A percentile compares a stretch with the other conserved stretches of the same genome.
Evolutionary conservation across 2,113 vertebrate genomes (phyloP).

Genomic region (Pagrus major): DNA sequence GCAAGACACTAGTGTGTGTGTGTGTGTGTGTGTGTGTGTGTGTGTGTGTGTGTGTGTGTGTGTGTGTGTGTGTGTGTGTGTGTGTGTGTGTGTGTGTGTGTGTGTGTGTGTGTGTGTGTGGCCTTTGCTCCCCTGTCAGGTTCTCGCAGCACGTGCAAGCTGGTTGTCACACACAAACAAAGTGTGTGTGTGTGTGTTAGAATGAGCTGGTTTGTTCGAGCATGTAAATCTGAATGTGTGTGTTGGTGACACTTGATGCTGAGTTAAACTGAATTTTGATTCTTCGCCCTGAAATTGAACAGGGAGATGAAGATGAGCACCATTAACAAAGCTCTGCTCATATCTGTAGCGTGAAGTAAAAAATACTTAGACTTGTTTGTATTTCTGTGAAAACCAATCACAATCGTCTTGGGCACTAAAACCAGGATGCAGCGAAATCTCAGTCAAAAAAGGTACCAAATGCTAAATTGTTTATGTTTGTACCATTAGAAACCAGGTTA

Average conservation of each 20-base stretch:
- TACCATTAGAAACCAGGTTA: too few relatives aligned
- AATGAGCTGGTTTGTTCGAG: neutral
- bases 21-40: slow-evolving; percentile 4
- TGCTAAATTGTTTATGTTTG: too few relatives aligned
- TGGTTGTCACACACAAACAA: slow-evolving; percentile 13
- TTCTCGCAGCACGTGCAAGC: slow-evolving; percentile 17
- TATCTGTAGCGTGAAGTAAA: too few relatives aligned
- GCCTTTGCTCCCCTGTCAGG: slow-evolving; percentile 22
- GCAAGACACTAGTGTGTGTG: slow-evolving; percentile 27
- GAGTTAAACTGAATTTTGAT: neutral
- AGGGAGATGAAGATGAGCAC: too few relatives aligned
- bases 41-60: neutral
- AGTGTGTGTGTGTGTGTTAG: neutral
- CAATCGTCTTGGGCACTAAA: too few relatives aligned
- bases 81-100: neutral
- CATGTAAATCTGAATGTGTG: neutral
- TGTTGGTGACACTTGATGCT: neutral
- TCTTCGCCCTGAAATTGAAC: neutral
- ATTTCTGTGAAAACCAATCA: too few relatives aligned
- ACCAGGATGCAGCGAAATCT: too few relatives aligned
- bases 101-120: slow-evolving; percentile 28
- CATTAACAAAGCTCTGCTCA: too few relatives aligned
- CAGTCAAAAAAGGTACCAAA: too few relatives aligned
- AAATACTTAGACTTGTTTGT: too few relatives aligned
- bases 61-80: slow-evolving; percentile 23